Evolutionary conservation across 2,113 vertebrate genomes (phyloP).

Genomic region (Argyrosomus japonicus): DNA sequence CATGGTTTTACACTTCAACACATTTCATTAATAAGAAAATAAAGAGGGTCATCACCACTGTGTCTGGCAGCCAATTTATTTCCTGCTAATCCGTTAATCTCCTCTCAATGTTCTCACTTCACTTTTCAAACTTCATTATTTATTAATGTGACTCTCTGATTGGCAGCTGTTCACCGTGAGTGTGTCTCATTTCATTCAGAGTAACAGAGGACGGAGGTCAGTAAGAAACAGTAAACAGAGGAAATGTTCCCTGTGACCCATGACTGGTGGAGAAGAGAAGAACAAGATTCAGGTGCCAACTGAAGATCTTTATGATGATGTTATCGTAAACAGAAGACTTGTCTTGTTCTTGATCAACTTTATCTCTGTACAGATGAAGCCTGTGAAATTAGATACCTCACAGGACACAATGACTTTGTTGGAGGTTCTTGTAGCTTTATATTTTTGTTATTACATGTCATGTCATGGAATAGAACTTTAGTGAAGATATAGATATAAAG

Average conservation of each 20-base stretch:
- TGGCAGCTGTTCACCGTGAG: background rate
- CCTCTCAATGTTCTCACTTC: background rate
- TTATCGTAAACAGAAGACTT: background rate
- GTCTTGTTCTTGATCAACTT: too few relatives aligned
- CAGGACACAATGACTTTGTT: too few relatives aligned
- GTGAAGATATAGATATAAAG: too few relatives aligned
- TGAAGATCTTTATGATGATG: background rate
- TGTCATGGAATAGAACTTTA: too few relatives aligned
- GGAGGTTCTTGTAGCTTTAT: too few relatives aligned
- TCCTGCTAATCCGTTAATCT: conserved; percentile 71
- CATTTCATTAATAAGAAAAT: background rate
- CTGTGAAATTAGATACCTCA: too few relatives aligned
- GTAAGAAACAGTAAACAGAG: background rate
- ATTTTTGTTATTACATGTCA: too few relatives aligned
- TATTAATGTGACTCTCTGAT: background rate
- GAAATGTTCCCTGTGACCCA: background rate
- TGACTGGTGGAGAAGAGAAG: background rate
- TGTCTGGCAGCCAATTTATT: conserved; percentile 32
- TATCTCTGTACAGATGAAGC: too few relatives aligned
- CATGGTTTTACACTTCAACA: background rate
- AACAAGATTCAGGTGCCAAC: too few relatives aligned
- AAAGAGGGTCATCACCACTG: background rate
- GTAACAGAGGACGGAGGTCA: background rate
- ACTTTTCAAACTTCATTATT: conserved; percentile 14
- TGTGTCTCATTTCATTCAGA: background rate